Percentiles rank a stretch among this genome's conserved stretches.
Conservation (phyloP, 2,888 invertebrate species). For the Lycaena phlaeas region DNA sequence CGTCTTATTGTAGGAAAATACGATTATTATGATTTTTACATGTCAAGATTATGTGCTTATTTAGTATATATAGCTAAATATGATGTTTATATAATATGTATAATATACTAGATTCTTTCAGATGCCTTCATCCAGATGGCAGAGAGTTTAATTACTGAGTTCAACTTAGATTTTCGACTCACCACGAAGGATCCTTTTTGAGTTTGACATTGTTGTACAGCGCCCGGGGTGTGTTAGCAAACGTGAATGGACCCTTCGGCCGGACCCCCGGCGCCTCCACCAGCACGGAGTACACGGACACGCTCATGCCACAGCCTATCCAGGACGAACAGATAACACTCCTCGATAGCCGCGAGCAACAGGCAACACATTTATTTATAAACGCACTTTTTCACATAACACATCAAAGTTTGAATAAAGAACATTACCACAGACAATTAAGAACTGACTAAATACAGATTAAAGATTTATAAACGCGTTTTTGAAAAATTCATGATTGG, state of each 20-base stretch:
- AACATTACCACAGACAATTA: conserved; percentile 6
- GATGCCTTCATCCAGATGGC: too few species aligned
- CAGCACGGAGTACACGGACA: conserved; percentile 51
- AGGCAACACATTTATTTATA: conserved; percentile 42
- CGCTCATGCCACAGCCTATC: conserved; percentile 35
- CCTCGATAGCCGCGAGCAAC: conserved; percentile 36
- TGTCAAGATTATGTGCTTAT: too few species aligned
- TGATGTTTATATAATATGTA: too few species aligned
- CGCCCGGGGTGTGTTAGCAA: conserved; percentile 75
- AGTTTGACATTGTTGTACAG: conserved; percentile 74
- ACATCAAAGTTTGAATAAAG: conserved; percentile 11
- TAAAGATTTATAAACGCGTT: background rate
- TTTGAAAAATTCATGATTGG: background rate
- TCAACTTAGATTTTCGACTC: too few species aligned
- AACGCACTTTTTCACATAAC: background rate
- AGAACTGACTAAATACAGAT: background rate
- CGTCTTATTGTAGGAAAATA: too few species aligned
- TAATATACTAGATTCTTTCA: too few species aligned
- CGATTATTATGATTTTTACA: too few species aligned
- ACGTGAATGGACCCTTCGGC: conserved; percentile 66
- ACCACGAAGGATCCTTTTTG: conserved; percentile 56
- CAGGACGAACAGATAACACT: conserved; percentile 31
- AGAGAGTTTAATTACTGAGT: too few species aligned
- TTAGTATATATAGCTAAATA: too few species aligned
- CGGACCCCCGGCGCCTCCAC: conserved; percentile 39